phyloP scores from a whole-genome alignment of 2,888 invertebrate genomes.

The Andrena dorsata region DNA sequence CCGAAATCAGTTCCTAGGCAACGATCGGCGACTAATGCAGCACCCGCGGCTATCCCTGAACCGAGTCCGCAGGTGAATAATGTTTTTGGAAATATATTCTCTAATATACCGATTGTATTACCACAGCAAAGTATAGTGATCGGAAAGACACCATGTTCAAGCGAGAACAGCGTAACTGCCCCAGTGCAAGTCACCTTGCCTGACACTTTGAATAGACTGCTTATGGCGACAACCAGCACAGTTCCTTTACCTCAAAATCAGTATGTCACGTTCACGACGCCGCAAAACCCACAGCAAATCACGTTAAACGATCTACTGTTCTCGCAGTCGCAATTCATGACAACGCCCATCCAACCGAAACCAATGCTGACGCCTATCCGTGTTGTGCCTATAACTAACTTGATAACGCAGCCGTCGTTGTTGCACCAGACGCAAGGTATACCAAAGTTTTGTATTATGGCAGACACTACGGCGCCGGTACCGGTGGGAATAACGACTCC shows the following conservation, averaged over 20 bases:
- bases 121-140: slow-evolving; percentile 66
- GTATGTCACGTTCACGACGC: slow-evolving; percentile 54
- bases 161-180: slow-evolving; percentile 32
- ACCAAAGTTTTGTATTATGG: slow-evolving; percentile 81
- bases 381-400: slow-evolving; percentile 80
- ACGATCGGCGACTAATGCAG: slow-evolving; percentile 64
- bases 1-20: slow-evolving; percentile 71
- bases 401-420: slow-evolving; percentile 80
- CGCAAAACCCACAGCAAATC: slow-evolving; percentile 62
- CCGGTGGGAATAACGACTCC: slow-evolving; percentile 37
- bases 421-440: slow-evolving; percentile 80
- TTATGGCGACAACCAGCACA: slow-evolving; percentile 11
- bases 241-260: slow-evolving; percentile 51
- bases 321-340: slow-evolving; percentile 56
- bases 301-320: slow-evolving; percentile 68
- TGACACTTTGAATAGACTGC: slow-evolving; percentile 17
- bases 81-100: slow-evolving; percentile 65
- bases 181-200: slow-evolving; percentile 38
- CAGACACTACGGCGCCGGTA: slow-evolving; percentile 68
- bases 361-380: slow-evolving; percentile 79
- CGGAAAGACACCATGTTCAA: slow-evolving; percentile 46
- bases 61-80: slow-evolving; percentile 52
- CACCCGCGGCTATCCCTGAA: slow-evolving; percentile 52
- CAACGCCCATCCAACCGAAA: slow-evolving; percentile 70
- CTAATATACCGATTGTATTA: slow-evolving; percentile 71